These are phyloP conservation scores for Molossus alvarezi DNA, from an alignment of 2,797 vertebrate genomes.

Conservation along the genomic window DNA sequence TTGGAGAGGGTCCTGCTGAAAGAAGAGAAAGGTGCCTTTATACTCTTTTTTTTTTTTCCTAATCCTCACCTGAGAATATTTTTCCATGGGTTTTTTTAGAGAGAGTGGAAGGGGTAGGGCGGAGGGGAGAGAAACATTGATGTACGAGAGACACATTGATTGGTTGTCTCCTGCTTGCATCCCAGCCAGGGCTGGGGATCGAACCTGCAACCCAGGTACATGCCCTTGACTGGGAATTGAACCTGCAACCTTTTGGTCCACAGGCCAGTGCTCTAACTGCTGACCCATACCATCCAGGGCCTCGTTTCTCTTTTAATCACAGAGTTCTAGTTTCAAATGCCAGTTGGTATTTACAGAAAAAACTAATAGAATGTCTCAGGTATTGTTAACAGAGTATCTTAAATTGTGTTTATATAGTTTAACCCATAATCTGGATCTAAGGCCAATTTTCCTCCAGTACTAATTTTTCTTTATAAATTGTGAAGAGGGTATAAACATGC, in stretches of 20 bases:
- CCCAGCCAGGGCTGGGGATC: too few species aligned
- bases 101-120: too few species aligned
- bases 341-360: constrained; percentile 17
- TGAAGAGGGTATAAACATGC: background rate
- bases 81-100: too few species aligned
- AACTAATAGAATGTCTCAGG: background rate
- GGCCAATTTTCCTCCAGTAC: background rate
- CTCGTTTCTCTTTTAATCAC: background rate
- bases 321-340: background rate
- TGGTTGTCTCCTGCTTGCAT: too few species aligned
- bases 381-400: background rate
- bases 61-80: too few species aligned
- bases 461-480: constrained; percentile 39
- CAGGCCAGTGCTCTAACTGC: too few species aligned
- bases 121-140: too few species aligned
- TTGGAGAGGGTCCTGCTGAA: constrained; percentile 98
- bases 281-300: too few species aligned
- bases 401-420: constrained; percentile 49
- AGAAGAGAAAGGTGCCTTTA: constrained; percentile 94
- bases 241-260: too few species aligned
- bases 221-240: too few species aligned
- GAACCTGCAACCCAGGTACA: too few species aligned
- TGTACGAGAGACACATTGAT: too few species aligned
- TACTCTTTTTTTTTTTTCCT: background rate
- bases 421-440: constrained; percentile 2